Percentiles rank a stretch among this genome's conserved stretches.
These are phyloP conservation scores for Chaetura pelagica DNA, from an alignment of 2,113 vertebrate genomes.

Conservation along the genomic window DNA sequence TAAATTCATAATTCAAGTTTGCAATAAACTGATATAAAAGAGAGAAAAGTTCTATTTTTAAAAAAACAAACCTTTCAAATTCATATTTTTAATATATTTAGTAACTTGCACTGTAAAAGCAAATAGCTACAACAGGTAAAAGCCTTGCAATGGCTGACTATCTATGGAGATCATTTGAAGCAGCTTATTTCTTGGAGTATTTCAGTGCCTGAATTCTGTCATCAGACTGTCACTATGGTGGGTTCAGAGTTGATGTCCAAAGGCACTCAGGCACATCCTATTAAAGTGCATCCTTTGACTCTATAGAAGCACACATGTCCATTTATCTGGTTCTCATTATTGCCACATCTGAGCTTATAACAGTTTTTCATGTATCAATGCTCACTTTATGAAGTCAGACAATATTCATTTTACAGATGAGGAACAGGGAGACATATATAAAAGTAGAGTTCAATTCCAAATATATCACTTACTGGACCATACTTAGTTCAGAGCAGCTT, in stretches of 20 bases:
- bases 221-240: not conserved
- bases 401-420: not conserved
- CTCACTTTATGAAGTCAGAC: not conserved
- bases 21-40: not conserved
- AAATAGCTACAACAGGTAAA: not conserved
- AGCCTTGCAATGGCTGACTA: rapidly evolving
- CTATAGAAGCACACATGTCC: rapidly evolving
- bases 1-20: not conserved
- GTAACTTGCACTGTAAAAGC: not conserved
- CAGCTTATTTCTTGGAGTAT: not conserved
- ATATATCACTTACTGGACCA: not conserved
- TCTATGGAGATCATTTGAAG: not conserved
- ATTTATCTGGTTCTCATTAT: not conserved
- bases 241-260: not conserved
- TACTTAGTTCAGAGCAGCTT: not conserved
- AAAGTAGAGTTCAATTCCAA: not conserved
- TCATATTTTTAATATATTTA: not conserved
- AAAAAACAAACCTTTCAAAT: not conserved
- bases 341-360: not conserved
- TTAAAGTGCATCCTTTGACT: not conserved
- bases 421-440: not conserved
- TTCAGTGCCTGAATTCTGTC: not conserved
- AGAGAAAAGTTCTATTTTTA: not conserved
- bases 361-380: not conserved
- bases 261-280: not conserved